A percentile compares a stretch with the other conserved stretches of the same genome.
Evolutionary conservation across 2,113 vertebrate species (phyloP).

Genomic region (Campylomormyrus tamandua): DNA sequence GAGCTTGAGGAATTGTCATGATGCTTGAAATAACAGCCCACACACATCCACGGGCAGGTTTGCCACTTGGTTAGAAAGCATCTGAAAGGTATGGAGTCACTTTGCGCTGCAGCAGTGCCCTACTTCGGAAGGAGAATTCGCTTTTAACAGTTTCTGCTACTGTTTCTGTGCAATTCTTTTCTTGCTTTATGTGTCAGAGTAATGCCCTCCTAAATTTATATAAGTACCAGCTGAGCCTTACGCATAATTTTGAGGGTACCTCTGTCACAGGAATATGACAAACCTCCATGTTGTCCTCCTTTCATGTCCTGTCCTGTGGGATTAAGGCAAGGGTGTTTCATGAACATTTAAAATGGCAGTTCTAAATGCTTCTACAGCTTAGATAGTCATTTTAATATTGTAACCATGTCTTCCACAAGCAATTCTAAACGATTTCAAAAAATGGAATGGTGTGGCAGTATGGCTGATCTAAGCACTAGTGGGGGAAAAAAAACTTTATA

Average conservation of each 20-base stretch:
- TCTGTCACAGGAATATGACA: neutral
- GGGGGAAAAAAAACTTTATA: neutral
- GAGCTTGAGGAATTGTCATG: constrained; percentile 11
- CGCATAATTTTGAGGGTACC: neutral
- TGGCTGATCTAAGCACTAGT: neutral
- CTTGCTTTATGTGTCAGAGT: neutral
- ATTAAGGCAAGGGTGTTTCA: neutral
- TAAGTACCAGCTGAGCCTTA: neutral
- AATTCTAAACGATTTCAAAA: neutral
- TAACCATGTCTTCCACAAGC: neutral
- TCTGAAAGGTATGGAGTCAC: neutral
- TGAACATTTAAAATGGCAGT: neutral
- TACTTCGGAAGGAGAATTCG: neutral
- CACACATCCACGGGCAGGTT: neutral
- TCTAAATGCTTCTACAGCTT: neutral
- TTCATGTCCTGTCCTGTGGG: neutral
- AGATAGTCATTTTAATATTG: neutral
- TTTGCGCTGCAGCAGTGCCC: neutral
- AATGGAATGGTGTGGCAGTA: neutral
- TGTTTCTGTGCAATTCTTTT: neutral
- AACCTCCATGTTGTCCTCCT: neutral
- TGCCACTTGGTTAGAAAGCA: neutral
- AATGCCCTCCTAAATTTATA: neutral
- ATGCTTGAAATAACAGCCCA: neutral
- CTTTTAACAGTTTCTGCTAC: neutral